Percentiles rank a stretch among this genome's conserved stretches.
Evolutionary conservation across 2,797 vertebrate genomes (phyloP).

Genomic region (Sebastes nivosus): DNA sequence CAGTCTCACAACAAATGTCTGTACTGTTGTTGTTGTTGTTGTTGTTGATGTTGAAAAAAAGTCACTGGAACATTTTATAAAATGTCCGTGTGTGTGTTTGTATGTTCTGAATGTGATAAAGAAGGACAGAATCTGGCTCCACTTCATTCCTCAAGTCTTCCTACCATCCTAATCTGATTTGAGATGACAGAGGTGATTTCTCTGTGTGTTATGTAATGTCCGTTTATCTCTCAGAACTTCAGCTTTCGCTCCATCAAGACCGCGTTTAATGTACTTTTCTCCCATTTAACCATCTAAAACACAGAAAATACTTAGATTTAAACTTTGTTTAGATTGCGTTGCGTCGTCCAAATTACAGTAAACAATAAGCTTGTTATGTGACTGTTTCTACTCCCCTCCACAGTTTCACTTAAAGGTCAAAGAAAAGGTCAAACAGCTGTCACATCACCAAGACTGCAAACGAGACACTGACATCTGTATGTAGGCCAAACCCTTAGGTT

Average conservation of each 20-base stretch:
- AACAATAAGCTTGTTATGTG: neutral
- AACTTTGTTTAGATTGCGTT: neutral
- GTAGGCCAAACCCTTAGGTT: too few species aligned
- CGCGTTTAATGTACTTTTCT: neutral
- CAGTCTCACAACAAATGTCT: too few species aligned
- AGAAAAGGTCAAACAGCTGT: neutral
- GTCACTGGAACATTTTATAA: neutral
- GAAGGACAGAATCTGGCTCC: slow-evolving; percentile 15
- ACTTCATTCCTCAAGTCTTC: slow-evolving; percentile 62
- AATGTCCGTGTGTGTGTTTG: neutral
- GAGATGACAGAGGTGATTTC: neutral
- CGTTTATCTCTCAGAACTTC: neutral
- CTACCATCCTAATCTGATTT: slow-evolving; percentile 50
- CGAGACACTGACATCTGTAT: too few species aligned
- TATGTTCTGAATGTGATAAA: neutral
- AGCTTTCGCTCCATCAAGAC: neutral
- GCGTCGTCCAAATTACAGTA: neutral
- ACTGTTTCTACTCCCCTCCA: neutral
- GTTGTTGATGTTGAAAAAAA: too few species aligned
- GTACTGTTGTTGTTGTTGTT: too few species aligned
- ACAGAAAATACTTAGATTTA: neutral
- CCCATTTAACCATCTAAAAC: neutral
- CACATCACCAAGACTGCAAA: neutral
- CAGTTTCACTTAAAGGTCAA: too few species aligned
- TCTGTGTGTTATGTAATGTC: neutral